Evolutionary conservation across 2,113 vertebrate genomes (phyloP).

Genomic region (Mustelus asterias): DNA sequence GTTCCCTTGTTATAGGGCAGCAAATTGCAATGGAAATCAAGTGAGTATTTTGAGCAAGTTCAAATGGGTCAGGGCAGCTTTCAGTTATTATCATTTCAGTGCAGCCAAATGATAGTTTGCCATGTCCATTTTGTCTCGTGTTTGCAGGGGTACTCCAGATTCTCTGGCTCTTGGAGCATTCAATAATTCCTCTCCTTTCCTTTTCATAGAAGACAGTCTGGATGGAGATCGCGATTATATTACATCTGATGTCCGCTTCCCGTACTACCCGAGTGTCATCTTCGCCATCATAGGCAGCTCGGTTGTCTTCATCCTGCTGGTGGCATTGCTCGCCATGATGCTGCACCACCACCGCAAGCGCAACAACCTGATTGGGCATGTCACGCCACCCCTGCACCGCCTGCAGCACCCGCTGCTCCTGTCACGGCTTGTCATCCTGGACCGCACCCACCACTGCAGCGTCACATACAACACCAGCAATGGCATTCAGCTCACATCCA

Average conservation of each 20-base stretch:
- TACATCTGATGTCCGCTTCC: slow-evolving; percentile 80
- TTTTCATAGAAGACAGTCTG: slow-evolving; percentile 56
- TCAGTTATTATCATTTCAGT: not conserved
- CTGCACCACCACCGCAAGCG: slow-evolving; percentile 92
- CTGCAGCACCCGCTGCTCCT: slow-evolving; percentile 85
- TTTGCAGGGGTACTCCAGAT: not conserved
- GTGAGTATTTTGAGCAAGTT: not conserved
- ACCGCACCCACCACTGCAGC: slow-evolving; percentile 70
- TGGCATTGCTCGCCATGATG: slow-evolving; percentile 82
- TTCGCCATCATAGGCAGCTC: slow-evolving; percentile 93
- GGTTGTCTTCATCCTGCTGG: slow-evolving; percentile 86
- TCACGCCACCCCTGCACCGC: slow-evolving; percentile 68
- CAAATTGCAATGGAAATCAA: not conserved
- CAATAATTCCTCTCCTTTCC: not conserved
- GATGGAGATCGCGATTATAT: slow-evolving; percentile 82
- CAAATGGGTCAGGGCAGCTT: not conserved
- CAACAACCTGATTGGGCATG: slow-evolving; percentile 75
- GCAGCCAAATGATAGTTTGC: not conserved
- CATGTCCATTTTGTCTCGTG: not conserved
- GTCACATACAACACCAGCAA: slow-evolving; percentile 75
- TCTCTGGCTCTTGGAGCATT: not conserved
- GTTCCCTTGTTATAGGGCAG: not conserved
- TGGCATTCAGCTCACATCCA: slow-evolving; percentile 78
- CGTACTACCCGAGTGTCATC: slow-evolving; percentile 90
- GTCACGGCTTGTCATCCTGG: slow-evolving; percentile 86